Evolutionary conservation across 1,140 invertebrate species (phyloP), one percentile per base, ranked within the genome.

Genomic region (Drosophila jambulina): DNA sequence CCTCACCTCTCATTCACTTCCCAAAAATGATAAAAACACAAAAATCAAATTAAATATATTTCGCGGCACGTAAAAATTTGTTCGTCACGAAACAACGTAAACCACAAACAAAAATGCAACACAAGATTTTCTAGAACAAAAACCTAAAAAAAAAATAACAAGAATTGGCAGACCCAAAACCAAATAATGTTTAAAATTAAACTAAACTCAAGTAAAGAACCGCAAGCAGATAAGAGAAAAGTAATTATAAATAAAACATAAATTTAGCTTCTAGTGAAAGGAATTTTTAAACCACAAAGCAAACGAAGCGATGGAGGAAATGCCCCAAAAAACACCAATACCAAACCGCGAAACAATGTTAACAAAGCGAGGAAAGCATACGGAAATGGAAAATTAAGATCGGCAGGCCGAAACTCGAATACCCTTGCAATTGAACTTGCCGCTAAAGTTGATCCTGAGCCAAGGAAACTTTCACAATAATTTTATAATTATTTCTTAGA

Each of bases 1-100:
- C 10, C 32, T 29, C 53, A 36, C 12, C 34, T 29, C 64, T 56
- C 59, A 34, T 34, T 25, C 38, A 36, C 38, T 49, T 54, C 38
- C 57, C 69, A 49, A 59, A 54, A 58, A 32, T 27, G 23, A 71
- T 48, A 68, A 42, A 38, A 48, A 27, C 57, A 38, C 59, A 25
- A 46, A 57, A 49, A 62, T 58, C 8, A 49, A 64, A 57, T 42
- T 53, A 61, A 80, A 71, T 59, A 82, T 71, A 75, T 74, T 87
- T 82, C 76, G 78, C 78, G 70, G 80, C 79, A 86, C 79, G 54
- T 75, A 83, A 85, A 81, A 80, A 80, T 77, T 77, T 72, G 77
- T 74, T 74, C 68, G 45, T 60, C 75, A 71, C 65, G 67, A 80
- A 67, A 40, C 21, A 67, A 40, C 15, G 38, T 48, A 75, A 75